These are phyloP conservation scores for Psettodes erumei DNA, from an alignment of 2,113 vertebrate species.

Conservation along the genomic window DNA sequence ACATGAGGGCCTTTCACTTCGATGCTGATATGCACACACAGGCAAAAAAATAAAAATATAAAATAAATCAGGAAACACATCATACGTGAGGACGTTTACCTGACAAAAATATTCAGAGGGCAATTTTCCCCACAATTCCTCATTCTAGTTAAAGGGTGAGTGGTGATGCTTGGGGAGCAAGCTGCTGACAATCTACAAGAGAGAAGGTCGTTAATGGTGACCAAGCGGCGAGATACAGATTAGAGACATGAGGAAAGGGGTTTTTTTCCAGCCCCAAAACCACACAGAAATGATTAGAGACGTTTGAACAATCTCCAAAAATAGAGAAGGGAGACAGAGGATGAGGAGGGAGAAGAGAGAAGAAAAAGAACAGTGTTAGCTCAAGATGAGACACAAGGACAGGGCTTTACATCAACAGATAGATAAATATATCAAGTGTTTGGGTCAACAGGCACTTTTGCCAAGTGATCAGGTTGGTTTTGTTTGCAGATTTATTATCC, in stretches of 20 bases:
- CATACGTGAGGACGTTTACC: constrained; percentile 70
- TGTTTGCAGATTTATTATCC: constrained; percentile 53
- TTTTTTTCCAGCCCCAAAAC: constrained; percentile 38
- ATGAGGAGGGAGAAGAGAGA: background rate
- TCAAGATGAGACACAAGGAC: constrained; percentile 67
- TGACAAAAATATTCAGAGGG: constrained; percentile 62
- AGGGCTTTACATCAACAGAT: constrained; percentile 86
- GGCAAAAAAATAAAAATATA: constrained; percentile 43
- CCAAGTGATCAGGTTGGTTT: constrained; percentile 50
- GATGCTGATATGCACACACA: constrained; percentile 55
- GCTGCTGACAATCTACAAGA: constrained; percentile 76
- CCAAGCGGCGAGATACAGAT: constrained; percentile 51
- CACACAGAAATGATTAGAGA: constrained; percentile 45
- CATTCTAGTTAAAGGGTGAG: constrained; percentile 78
- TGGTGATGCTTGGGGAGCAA: constrained; percentile 68
- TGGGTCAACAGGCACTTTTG: constrained; percentile 87
- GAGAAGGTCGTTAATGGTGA: constrained; percentile 56
- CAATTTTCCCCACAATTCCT: constrained; percentile 58
- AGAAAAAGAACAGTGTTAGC: constrained; percentile 29
- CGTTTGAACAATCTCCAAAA: constrained; percentile 42
- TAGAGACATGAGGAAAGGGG: constrained; percentile 65
- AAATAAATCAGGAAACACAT: constrained; percentile 2
- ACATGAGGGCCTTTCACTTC: constrained; percentile 53
- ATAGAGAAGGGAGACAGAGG: constrained; percentile 40
- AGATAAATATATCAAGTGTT: constrained; percentile 67